Conservation (phyloP, 2,113 vertebrate species). For the Corynorhinus townsendii region DNA sequence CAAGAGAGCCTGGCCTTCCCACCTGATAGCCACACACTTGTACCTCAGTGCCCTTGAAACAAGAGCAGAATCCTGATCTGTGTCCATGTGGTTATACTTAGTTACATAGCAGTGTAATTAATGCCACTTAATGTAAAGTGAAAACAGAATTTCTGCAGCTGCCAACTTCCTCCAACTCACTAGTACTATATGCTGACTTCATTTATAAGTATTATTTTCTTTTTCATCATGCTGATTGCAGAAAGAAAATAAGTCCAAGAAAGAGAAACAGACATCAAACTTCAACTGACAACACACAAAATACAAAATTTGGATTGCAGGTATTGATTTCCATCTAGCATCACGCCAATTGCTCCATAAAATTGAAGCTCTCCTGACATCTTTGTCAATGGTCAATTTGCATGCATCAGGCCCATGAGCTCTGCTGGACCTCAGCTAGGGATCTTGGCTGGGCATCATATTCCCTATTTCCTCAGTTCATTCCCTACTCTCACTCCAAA, state of each 20-base stretch:
- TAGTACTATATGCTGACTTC: constrained; percentile 37
- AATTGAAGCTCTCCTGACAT: constrained; percentile 67
- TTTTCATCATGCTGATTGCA: constrained; percentile 64
- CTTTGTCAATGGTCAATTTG: constrained; percentile 67
- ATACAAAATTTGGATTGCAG: constrained; percentile 71
- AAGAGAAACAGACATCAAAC: constrained; percentile 75
- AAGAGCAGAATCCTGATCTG: constrained; percentile 38
- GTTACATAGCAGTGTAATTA: constrained; percentile 64
- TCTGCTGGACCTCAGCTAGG: constrained; percentile 18
- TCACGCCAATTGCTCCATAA: constrained; percentile 70
- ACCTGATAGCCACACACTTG: not conserved
- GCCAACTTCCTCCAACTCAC: constrained; percentile 58
- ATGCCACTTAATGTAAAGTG: constrained; percentile 66
- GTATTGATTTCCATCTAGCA: constrained; percentile 73
- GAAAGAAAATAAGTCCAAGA: constrained; percentile 63
- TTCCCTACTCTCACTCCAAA: not conserved
- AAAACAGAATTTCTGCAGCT: constrained; percentile 60
- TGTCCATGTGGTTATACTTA: constrained; percentile 34
- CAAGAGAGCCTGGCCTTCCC: not conserved
- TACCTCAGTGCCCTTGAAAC: not conserved
- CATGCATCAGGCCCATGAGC: not conserved
- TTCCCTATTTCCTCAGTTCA: constrained; percentile 27
- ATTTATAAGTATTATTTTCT: constrained; percentile 68
- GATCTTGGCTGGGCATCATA: not conserved
- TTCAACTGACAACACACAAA: constrained; percentile 66